Percentiles rank a stretch among this genome's conserved stretches.
Conservation (phyloP, 2,888 invertebrate genomes). For the Gasteruption jaculator region DNA sequence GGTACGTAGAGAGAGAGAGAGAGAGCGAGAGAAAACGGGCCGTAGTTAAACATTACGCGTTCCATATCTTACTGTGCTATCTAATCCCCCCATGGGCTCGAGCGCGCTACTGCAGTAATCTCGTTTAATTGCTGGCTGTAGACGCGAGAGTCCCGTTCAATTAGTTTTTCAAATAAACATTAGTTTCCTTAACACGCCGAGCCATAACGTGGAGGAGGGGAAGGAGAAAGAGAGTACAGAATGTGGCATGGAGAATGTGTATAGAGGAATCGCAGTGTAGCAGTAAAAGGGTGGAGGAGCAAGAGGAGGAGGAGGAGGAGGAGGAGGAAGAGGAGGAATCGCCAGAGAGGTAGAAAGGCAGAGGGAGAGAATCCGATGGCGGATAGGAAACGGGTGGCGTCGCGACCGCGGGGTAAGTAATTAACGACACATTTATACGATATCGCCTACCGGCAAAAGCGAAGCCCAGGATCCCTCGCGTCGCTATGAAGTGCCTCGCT, state of each 20-base stretch:
- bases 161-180: conserved; percentile 50
- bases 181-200: conserved; percentile 49
- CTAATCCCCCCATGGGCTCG: conserved; percentile 45
- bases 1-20: too few species aligned
- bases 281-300: too few species aligned
- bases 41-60: conserved; percentile 51
- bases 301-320: conserved; percentile 26
- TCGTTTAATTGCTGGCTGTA: conserved; percentile 51
- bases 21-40: too few species aligned
- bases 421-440: conserved; percentile 50
- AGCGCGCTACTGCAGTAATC: conserved; percentile 48
- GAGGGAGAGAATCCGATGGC: conserved; percentile 19
- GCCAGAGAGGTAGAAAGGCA: conserved; percentile 20
- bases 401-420: conserved; percentile 46
- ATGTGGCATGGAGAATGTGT: too few species aligned
- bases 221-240: too few species aligned
- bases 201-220: conserved; percentile 40
- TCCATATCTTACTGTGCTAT: conserved; percentile 51
- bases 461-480: conserved; percentile 33
- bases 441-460: conserved; percentile 37
- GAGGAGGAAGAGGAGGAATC: conserved; percentile 21
- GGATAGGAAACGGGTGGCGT: conserved; percentile 33
- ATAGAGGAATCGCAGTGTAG: too few species aligned
- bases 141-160: conserved; percentile 50
- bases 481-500: conserved; percentile 41